Conservation (phyloP, 2,113 vertebrate species). For the Regulus satrapa region DNA sequence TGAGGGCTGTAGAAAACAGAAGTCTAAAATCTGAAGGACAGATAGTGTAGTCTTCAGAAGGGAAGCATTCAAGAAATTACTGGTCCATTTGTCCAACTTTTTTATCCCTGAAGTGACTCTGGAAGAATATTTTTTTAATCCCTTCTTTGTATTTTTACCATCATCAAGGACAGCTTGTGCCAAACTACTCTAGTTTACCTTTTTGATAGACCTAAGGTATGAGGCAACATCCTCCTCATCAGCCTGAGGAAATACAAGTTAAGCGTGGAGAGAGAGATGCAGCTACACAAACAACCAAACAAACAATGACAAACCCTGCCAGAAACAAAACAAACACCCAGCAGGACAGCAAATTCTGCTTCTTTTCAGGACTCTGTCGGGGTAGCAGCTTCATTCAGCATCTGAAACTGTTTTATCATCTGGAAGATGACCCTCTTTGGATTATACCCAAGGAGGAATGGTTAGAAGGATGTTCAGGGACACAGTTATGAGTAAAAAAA, state of each 20-base stretch:
- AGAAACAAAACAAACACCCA: too few species aligned
- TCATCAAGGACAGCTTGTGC: background rate
- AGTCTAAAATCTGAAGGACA: background rate
- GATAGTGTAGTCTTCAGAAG: background rate
- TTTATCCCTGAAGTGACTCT: background rate
- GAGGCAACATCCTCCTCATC: background rate
- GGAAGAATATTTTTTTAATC: background rate
- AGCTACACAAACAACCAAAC: background rate
- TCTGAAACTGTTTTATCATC: background rate
- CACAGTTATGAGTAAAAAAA: background rate
- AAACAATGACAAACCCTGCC: too few species aligned
- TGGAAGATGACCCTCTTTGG: background rate
- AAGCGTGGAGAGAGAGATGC: background rate
- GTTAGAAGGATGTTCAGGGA: background rate
- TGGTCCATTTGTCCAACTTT: background rate
- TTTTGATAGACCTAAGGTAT: background rate
- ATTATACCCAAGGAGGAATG: background rate
- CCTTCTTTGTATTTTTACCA: accelerated
- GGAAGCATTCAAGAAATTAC: background rate
- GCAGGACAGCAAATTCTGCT: background rate
- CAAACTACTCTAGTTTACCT: background rate
- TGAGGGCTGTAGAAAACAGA: background rate
- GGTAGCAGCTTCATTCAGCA: background rate
- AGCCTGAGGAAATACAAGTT: background rate
- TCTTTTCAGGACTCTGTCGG: background rate